Conservation (phyloP, 2,888 invertebrate genomes). For the Drosophila kambysellisi region DNA sequence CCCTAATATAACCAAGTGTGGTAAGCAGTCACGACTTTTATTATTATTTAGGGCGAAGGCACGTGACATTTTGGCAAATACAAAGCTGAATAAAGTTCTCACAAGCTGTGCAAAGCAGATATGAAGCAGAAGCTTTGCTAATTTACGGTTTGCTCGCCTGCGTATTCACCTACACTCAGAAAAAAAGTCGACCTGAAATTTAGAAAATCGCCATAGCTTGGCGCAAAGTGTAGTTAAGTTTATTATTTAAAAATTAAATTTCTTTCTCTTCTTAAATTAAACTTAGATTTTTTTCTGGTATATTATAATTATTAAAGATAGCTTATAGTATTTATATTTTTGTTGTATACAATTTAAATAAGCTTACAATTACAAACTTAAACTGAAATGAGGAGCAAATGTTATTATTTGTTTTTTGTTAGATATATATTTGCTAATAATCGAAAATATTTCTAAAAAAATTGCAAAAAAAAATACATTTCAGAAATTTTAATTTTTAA, state of each 20-base stretch:
- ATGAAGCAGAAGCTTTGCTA: conserved; percentile 13
- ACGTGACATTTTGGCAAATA: not conserved
- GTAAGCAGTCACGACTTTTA: not conserved
- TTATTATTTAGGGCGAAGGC: not conserved
- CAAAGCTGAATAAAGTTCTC: not conserved
- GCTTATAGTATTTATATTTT: not conserved
- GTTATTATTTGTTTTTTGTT: not conserved
- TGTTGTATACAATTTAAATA: not conserved
- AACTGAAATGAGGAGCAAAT: not conserved
- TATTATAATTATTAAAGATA: not conserved
- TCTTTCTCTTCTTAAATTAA: not conserved
- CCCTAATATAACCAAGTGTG: not conserved
- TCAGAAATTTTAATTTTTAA: not conserved
- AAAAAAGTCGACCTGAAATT: not conserved
- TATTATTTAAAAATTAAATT: not conserved
- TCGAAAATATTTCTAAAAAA: not conserved
- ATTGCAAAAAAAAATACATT: not conserved
- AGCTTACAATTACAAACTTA: not conserved
- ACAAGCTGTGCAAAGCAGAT: conserved; percentile 18
- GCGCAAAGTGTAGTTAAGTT: not conserved
- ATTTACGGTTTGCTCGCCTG: not conserved
- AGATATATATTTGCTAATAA: not conserved
- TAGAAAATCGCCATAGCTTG: not conserved
- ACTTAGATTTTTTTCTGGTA: not conserved
- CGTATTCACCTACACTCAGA: not conserved